phyloP scores from a whole-genome alignment of 1,140 invertebrate species.

The Drosophila sturtevanti region DNA sequence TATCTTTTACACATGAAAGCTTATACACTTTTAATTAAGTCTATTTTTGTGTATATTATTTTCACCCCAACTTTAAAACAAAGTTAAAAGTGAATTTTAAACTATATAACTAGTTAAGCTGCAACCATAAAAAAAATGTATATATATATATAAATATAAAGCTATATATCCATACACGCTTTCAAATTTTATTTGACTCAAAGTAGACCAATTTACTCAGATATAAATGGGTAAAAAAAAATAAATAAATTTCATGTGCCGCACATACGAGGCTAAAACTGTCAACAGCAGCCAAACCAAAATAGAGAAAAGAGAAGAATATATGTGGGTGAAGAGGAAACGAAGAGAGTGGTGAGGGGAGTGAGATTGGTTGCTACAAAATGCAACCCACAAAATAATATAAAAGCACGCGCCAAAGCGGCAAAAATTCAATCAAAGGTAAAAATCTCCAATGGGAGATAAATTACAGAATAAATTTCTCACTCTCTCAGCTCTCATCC shows the following conservation, averaged over 20 bases:
- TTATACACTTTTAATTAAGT: too few species aligned
- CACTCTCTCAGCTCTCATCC: too few species aligned
- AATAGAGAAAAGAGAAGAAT: conserved; percentile 2
- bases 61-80: too few species aligned
- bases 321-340: background rate
- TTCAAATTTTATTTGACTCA: background rate
- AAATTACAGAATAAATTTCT: conserved; percentile 51
- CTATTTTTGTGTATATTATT: too few species aligned
- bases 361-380: too few species aligned
- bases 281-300: conserved; percentile 14
- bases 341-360: background rate
- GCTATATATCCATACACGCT: background rate
- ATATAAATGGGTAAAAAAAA: conserved; percentile 15
- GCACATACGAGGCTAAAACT: conserved; percentile 7
- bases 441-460: conserved; percentile 53
- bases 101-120: too few species aligned
- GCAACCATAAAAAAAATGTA: too few species aligned
- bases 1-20: too few species aligned
- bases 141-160: too few species aligned
- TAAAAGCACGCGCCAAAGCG: conserved; percentile 40
- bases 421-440: conserved; percentile 67
- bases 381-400: conserved; percentile 16
- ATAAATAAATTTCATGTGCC: conserved; percentile 3
- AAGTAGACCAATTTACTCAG: background rate
- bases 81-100: too few species aligned